Evolutionary conservation across 2,113 vertebrate genomes (phyloP).

Genomic region (Pituophis catenifer): DNA sequence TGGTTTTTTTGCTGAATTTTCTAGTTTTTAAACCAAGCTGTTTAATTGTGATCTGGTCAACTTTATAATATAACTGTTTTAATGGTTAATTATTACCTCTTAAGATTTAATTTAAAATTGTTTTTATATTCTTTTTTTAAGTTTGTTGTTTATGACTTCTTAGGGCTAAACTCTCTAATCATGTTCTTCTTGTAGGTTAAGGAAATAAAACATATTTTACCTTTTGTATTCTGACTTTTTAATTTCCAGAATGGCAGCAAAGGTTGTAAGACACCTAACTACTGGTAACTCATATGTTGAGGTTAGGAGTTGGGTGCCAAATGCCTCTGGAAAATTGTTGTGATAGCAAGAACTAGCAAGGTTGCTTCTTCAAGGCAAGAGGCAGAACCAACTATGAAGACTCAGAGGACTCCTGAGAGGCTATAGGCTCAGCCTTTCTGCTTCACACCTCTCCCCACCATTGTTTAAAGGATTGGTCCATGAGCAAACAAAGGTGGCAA

Average conservation of each 20-base stretch:
- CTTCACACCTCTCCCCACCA: neutral
- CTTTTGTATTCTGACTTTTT: neutral
- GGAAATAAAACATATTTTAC: neutral
- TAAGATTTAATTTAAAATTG: neutral
- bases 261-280: neutral
- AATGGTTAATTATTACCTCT: neutral
- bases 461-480: neutral
- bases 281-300: neutral
- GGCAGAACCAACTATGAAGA: neutral
- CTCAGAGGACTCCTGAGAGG: neutral
- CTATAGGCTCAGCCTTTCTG: neutral
- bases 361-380: neutral
- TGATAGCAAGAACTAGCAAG: neutral
- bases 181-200: neutral
- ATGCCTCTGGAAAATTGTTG: neutral
- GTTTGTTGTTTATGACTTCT: neutral
- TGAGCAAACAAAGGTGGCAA: neutral
- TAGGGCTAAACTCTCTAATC: neutral
- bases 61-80: neutral
- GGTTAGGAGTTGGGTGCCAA: neutral
- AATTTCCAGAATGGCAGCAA: neutral
- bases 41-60: neutral
- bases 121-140: neutral
- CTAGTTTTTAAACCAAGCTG: neutral
- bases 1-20: neutral